Evolutionary conservation across 37 sponge, comb jelly and placozoan genomes (phyloP).

Genomic region (Agelas oroides): DNA sequence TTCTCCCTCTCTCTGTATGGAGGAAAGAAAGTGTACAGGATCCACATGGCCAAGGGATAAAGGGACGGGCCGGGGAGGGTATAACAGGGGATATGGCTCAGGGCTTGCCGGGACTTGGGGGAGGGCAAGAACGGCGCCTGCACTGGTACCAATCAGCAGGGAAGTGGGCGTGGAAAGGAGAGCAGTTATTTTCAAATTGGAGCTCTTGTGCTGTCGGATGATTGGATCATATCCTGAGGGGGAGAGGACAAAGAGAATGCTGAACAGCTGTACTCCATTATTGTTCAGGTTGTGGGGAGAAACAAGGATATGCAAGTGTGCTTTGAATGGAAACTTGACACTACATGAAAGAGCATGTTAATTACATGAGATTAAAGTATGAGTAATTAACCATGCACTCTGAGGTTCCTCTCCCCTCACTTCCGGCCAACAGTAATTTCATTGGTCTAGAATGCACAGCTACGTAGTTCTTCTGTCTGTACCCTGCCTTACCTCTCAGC

Average conservation of each 20-base stretch:
- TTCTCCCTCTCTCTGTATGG: conserved; percentile 9
- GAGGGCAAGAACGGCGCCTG: conserved; percentile 70
- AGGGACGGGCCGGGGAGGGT: conserved; percentile 28
- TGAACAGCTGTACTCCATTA: not conserved
- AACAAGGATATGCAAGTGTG: no score
- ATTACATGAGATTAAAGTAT: no score
- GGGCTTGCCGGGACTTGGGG: conserved; percentile 19
- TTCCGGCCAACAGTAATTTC: no score
- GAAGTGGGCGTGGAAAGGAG: conserved; percentile 20
- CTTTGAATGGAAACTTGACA: no score
- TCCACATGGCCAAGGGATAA: conserved; percentile 46
- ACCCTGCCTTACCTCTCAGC: conserved; percentile 63
- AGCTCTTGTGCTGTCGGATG: conserved; percentile 73
- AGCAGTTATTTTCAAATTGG: conserved; percentile 53
- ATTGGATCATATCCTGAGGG: conserved; percentile 58
- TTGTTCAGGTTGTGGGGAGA: no score
- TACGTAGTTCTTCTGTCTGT: no score
- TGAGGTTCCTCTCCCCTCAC: no score
- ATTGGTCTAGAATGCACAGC: no score
- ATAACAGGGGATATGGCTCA: conserved; percentile 23
- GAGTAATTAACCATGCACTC: no score
- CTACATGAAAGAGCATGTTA: no score
- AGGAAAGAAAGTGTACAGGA: conserved; percentile 22
- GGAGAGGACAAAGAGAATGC: not conserved
- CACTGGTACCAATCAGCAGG: conserved; percentile 78